Percentiles rank a stretch among this genome's conserved stretches.
These are phyloP conservation scores for Cynocephalus volans DNA, from an alignment of 2,113 vertebrate species.

Conservation along the genomic window DNA sequence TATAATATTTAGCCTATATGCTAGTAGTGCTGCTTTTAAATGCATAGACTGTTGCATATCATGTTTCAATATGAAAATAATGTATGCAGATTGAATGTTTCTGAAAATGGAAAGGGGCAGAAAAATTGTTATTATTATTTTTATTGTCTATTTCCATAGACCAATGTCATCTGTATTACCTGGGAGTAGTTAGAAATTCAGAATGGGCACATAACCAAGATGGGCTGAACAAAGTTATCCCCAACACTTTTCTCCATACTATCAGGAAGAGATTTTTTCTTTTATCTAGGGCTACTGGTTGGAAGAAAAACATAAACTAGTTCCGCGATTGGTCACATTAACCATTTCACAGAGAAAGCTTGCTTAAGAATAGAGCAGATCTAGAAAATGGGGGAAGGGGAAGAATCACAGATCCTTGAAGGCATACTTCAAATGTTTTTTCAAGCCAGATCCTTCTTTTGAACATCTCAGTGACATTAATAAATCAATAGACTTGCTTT, in stretches of 20 bases:
- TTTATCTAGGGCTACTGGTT: neutral
- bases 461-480: constrained; percentile 49
- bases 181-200: neutral
- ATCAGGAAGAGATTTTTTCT: neutral
- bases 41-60: too few relatives aligned
- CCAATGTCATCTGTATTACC: neutral
- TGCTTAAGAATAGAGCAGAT: neutral
- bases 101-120: neutral
- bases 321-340: neutral
- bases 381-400: neutral
- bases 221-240: neutral
- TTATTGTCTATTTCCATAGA: neutral
- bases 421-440: neutral
- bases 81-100: neutral
- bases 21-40: neutral
- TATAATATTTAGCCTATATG: neutral
- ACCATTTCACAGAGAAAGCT: neutral
- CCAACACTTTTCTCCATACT: neutral
- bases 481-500: constrained; percentile 68
- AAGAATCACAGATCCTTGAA: neutral
- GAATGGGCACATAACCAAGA: neutral
- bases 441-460: constrained; percentile 31
- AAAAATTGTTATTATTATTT: neutral
- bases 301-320: neutral
- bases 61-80: neutral